These are phyloP conservation scores for Aegypius monachus DNA, from an alignment of 2,113 vertebrate species.

Conservation along the genomic window DNA sequence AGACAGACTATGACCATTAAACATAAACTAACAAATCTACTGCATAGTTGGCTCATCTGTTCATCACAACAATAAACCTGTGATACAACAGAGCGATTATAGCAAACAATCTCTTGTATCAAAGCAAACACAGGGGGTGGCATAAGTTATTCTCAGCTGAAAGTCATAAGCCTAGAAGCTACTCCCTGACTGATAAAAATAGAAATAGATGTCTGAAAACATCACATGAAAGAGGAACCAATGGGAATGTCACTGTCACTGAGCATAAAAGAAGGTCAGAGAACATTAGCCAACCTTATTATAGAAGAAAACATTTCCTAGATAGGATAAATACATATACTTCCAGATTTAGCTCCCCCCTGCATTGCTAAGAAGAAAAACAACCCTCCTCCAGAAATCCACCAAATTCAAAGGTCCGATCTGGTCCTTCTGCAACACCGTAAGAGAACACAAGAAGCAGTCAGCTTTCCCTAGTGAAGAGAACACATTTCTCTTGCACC, in stretches of 20 bases:
- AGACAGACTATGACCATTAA: not conserved
- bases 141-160: conserved; percentile 38
- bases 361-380: not conserved
- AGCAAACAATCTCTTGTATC: not conserved
- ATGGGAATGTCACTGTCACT: not conserved
- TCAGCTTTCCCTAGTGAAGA: not conserved
- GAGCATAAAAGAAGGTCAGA: not conserved
- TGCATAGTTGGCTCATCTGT: not conserved
- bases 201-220: conserved; percentile 36
- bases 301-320: not conserved
- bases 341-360: not conserved
- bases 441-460: not conserved
- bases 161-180: conserved; percentile 47
- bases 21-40: not conserved
- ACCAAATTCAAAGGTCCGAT: not conserved
- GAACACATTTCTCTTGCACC: not conserved
- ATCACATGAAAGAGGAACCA: conserved; percentile 38
- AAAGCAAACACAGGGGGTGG: not conserved
- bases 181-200: conserved; percentile 18
- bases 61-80: not conserved
- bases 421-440: not conserved
- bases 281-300: not conserved
- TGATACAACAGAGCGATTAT: not conserved
- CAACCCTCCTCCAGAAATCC: not conserved
- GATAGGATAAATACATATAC: not conserved